phyloP scores from a whole-genome alignment of 1,140 invertebrate species.

The Triops longicaudatus region DNA sequence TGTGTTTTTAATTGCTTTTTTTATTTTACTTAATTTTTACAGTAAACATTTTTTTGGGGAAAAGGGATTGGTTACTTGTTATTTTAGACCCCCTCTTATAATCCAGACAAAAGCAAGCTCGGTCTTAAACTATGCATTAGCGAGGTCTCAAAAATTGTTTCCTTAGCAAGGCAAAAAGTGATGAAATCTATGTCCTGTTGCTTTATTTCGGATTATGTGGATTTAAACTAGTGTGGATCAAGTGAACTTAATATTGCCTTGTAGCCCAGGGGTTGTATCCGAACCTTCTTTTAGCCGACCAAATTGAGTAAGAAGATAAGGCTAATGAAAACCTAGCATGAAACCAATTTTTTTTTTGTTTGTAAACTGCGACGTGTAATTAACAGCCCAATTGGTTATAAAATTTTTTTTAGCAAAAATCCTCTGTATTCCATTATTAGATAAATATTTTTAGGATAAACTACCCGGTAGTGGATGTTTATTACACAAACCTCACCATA shows the following conservation, averaged over 20 bases:
- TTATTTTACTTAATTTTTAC: neutral
- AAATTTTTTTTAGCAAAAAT: neutral
- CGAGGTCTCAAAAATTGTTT: neutral
- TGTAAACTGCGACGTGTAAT: neutral
- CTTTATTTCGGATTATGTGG: neutral
- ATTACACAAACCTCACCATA: too few relatives aligned
- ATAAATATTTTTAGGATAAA: neutral
- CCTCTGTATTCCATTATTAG: neutral
- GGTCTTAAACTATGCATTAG: conserved; percentile 13
- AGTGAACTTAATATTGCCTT: conserved; percentile 10
- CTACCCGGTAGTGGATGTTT: too few relatives aligned
- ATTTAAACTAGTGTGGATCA: neutral
- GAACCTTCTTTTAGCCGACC: neutral
- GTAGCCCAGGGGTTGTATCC: neutral
- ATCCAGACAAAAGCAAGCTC: neutral
- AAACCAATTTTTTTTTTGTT: neutral
- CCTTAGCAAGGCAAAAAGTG: conserved; percentile 6
- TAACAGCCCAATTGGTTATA: neutral
- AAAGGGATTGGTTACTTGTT: neutral
- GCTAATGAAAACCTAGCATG: conserved; percentile 1
- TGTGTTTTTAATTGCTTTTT: neutral
- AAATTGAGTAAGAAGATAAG: neutral
- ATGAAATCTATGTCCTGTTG: conserved; percentile 5
- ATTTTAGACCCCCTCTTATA: neutral
- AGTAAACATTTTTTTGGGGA: neutral